Base-by-base conservation (phyloP, 2,797 vertebrate genomes). In the Pangasius krempfi region DNA sequence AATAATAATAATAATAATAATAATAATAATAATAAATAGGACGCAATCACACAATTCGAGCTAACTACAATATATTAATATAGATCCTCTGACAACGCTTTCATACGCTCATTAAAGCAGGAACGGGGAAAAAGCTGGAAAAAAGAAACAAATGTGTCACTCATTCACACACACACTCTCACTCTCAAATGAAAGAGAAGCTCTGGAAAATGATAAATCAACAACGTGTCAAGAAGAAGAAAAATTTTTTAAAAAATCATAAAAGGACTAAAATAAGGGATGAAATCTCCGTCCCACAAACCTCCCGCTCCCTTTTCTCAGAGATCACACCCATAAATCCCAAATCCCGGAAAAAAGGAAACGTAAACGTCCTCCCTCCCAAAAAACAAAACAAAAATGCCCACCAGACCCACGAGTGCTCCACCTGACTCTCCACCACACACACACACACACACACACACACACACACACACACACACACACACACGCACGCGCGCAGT, bases 51-150 rank as follows among this genome's bases (percentile, higher is more conserved):
- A 96, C 95, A 95, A 94, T 95, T 96, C 96, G 96, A 97, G 96
- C 97, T 97, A 97, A 97, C 94, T 96, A 96, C 96, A 97, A 97
- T 97, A 97, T 97, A 97, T 97, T 98, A 96, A 95, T 97, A 97
- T 97, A 97, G 95, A 96, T 96, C 95, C 95, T 97, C 95, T 96
- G 95, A 96, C 94, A 79, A 52, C 22, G 44, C 73, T 87, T 93
- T 95, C 95, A 96, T 95, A 97, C 94, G 92, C 95, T 96, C 96
- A 95, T 93, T 96, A 95, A 96, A 96, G 96, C 93, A 83, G 86
- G 85, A 91, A 86, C 4, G 13, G 54, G 47, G 44, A n/a, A 73
- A 52, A 56, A 85, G 87, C 86, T n/a, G n/a, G 90, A 87, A 33
- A 90, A 86, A 91, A 89, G 85, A 90, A 89, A 92, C 2, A 73